These are phyloP conservation scores for Pandemis cinnamomeana DNA, from an alignment of 2,888 invertebrate genomes.

Conservation along the genomic window DNA sequence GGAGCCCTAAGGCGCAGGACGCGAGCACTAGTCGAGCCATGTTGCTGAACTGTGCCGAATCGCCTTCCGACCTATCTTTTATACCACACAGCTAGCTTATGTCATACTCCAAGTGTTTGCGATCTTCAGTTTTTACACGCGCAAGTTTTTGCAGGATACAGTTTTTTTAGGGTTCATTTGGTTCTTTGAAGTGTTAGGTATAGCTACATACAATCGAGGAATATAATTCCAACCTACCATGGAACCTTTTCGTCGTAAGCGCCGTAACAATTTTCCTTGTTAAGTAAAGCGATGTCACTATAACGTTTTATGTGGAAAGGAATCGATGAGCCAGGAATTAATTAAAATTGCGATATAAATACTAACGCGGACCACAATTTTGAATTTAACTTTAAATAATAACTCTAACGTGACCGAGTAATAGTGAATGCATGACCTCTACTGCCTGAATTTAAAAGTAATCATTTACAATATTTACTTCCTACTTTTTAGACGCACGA, in stretches of 20 bases:
- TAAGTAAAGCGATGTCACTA: too few species aligned
- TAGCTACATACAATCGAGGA: background rate
- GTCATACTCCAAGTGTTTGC: conserved; percentile 66
- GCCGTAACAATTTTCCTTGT: too few species aligned
- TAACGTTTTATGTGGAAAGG: too few species aligned
- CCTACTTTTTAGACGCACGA: background rate
- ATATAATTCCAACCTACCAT: background rate
- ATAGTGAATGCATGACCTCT: conserved; percentile 5
- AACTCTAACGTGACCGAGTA: background rate
- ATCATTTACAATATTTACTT: background rate
- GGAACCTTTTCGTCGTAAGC: too few species aligned
- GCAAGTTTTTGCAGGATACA: conserved; percentile 51
- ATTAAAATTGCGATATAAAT: background rate
- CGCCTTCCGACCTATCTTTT: conserved; percentile 54
- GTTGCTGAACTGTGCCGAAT: conserved; percentile 54
- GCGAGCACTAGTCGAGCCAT: conserved; percentile 71
- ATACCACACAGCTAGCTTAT: conserved; percentile 60
- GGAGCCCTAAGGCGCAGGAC: conserved; percentile 66
- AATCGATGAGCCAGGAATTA: too few species aligned
- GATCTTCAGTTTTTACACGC: conserved; percentile 66
- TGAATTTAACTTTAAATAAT: background rate
- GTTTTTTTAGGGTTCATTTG: conserved; percentile 39
- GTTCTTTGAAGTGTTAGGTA: background rate
- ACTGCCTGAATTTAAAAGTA: conserved; percentile 10
- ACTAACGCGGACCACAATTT: background rate